Conservation (phyloP, 2,113 vertebrate genomes). For the Solenodon paradoxus region DNA sequence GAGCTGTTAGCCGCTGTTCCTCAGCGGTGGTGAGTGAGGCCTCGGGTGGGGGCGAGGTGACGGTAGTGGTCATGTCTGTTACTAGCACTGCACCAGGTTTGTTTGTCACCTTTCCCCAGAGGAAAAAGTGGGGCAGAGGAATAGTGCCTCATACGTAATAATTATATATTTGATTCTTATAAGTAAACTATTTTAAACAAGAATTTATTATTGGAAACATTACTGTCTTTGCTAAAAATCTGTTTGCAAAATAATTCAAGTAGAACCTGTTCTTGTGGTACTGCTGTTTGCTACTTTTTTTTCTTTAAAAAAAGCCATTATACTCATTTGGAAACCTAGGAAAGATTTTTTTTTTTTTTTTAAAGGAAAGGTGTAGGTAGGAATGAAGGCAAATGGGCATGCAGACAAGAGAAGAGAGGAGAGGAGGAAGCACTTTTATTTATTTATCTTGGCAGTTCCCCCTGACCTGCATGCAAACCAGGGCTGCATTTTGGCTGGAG, state of each 20-base stretch:
- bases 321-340: not conserved
- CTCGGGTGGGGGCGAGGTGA: too few relatives aligned
- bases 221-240: not conserved
- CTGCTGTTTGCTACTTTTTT: not conserved
- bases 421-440: too few relatives aligned
- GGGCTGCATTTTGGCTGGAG: too few relatives aligned
- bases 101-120: not conserved
- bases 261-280: not conserved
- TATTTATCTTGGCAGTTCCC: too few relatives aligned
- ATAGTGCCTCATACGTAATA: not conserved
- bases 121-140: not conserved
- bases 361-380: too few relatives aligned
- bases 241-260: not conserved
- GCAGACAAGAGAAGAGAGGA: too few relatives aligned
- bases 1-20: fast-evolving
- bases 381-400: too few relatives aligned
- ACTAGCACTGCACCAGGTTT: too few relatives aligned
- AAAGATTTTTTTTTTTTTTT: too few relatives aligned
- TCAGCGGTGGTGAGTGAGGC: too few relatives aligned
- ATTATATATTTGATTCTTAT: not conserved
- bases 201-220: not conserved
- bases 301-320: not conserved
- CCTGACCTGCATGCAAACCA: too few relatives aligned
- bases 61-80: too few relatives aligned
- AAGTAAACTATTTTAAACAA: not conserved